Evolutionary conservation across 2,888 invertebrate genomes (phyloP).

Genomic region (Drosophila algonquin): DNA sequence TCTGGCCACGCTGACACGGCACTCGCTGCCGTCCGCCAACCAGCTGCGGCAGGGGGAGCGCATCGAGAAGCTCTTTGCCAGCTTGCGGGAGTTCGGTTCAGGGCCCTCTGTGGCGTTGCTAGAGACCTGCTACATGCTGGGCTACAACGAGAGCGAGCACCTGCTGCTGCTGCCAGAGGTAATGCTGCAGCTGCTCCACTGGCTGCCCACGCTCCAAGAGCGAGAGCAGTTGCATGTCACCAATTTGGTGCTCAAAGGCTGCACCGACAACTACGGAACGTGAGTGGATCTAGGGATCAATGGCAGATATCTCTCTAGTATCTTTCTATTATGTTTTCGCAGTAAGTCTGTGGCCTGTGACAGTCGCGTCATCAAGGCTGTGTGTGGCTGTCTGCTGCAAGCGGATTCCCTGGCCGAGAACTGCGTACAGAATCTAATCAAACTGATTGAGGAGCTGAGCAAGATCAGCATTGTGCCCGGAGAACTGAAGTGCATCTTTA

Average conservation of each 20-base stretch:
- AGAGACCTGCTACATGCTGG: constrained; percentile 84
- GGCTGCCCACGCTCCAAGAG: constrained; percentile 85
- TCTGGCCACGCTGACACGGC: constrained; percentile 76
- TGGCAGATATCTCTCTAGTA: neutral
- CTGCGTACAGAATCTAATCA: constrained; percentile 85
- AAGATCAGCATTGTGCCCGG: constrained; percentile 85
- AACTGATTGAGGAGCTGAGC: constrained; percentile 85
- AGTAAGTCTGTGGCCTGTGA: constrained; percentile 86
- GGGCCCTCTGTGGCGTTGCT: constrained; percentile 84
- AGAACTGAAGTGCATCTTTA: constrained; percentile 86
- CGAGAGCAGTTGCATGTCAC: constrained; percentile 84
- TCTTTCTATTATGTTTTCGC: constrained; percentile 32
- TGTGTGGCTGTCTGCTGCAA: constrained; percentile 84
- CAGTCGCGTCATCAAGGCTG: constrained; percentile 84
- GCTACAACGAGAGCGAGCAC: constrained; percentile 81
- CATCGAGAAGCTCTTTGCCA: constrained; percentile 78
- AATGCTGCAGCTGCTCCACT: constrained; percentile 85
- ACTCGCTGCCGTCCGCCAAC: constrained; percentile 66
- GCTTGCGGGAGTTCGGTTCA: constrained; percentile 83
- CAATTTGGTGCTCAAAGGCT: constrained; percentile 83
- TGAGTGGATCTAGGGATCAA: constrained; percentile 51
- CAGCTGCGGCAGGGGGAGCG: constrained; percentile 73
- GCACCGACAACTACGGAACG: constrained; percentile 84
- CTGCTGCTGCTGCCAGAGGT: constrained; percentile 84
- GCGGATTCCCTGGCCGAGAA: constrained; percentile 83